Evolutionary conservation across 64 coral and sea anemone genomes (phyloP).

Genomic region (Montipora foliosa): DNA sequence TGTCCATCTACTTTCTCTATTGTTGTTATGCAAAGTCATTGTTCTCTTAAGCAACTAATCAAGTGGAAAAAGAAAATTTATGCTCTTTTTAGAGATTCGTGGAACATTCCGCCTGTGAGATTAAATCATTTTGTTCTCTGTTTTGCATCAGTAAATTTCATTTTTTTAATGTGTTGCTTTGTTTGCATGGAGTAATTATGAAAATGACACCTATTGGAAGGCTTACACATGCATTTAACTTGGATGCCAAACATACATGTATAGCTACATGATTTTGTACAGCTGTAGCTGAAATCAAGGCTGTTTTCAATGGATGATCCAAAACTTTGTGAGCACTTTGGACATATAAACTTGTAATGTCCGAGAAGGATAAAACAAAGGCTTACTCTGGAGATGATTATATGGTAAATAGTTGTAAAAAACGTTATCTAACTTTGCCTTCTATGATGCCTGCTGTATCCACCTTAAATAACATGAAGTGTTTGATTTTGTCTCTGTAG

Average conservation of each 20-base stretch:
- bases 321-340: background rate
- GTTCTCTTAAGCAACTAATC: background rate
- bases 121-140: background rate
- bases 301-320: background rate
- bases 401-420: background rate
- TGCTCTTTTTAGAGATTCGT: background rate
- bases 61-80: background rate
- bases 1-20: background rate
- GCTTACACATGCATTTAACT: background rate
- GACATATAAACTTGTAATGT: background rate
- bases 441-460: background rate
- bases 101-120: background rate
- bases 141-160: background rate
- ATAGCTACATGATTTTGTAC: no score
- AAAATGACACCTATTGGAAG: background rate
- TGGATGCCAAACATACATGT: no score
- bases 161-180: background rate
- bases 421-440: background rate
- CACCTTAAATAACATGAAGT: background rate
- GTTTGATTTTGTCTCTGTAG: background rate
- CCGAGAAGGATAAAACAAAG: slow-evolving; percentile 16
- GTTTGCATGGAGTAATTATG: background rate
- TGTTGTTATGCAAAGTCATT: slow-evolving; percentile 46
- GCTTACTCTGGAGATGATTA: background rate
- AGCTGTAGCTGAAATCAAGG: no score